Conservation (phyloP, 53 echinoderm and acorn worm genomes). For the Glandiceps talaboti region DNA sequence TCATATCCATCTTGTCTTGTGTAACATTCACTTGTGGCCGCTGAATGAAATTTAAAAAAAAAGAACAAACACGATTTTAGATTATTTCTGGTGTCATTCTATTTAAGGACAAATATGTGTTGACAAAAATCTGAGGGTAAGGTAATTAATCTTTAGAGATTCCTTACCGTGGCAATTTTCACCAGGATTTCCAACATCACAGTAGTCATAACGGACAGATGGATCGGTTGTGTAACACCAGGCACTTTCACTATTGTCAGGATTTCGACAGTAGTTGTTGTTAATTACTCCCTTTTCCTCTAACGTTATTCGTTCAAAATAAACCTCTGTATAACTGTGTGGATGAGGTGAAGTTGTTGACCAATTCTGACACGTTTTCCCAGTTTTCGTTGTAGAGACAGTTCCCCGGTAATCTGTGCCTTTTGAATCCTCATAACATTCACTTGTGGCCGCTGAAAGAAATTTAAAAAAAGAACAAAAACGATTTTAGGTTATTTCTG, state of each 20-base stretch:
- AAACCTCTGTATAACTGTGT: background rate
- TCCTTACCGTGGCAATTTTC: background rate
- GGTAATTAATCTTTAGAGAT: no score
- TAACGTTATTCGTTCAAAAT: background rate
- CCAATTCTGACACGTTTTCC: background rate
- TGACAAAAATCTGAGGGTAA: no score
- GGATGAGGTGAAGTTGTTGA: no score
- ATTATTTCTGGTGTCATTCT: no score
- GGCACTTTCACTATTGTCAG: background rate
- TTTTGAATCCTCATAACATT: background rate
- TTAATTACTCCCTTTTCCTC: background rate
- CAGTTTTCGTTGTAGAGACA: background rate
- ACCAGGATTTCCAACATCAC: background rate
- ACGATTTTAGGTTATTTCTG: no score
- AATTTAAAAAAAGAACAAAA: no score
- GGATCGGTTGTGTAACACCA: background rate
- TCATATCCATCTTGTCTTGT: background rate
- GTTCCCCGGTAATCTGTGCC: background rate
- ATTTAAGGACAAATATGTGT: no score
- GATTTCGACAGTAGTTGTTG: background rate
- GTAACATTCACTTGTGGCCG: background rate
- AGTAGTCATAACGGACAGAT: background rate
- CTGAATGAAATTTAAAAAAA: no score
- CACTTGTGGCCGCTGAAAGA: background rate
- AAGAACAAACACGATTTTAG: no score